These are phyloP conservation scores for Dolichoris vasculosae DNA, from an alignment of 1,140 invertebrate genomes.

Conservation along the genomic window DNA sequence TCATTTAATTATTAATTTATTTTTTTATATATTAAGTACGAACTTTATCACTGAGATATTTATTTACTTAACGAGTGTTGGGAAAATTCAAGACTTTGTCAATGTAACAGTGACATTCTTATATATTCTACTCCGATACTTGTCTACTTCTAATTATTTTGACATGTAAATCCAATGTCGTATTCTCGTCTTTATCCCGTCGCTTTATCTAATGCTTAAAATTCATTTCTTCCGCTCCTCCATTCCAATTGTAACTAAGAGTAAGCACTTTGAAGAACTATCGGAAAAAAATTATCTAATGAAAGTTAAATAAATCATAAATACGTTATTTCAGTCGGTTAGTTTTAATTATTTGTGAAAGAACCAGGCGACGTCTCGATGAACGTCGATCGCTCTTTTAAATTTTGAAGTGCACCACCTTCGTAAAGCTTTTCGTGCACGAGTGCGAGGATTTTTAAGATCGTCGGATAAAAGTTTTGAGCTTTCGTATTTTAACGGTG, in stretches of 20 bases:
- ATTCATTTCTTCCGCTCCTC: not conserved
- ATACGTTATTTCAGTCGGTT: constrained; percentile 36
- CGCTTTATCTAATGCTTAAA: not conserved
- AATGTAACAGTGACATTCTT: no score
- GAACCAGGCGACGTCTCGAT: not conserved
- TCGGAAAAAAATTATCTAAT: not conserved
- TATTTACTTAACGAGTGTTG: no score
- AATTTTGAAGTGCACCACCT: constrained; percentile 18
- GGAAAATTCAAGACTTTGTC: no score
- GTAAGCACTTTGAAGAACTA: not conserved
- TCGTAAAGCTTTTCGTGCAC: constrained; percentile 18
- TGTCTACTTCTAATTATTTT: not conserved
- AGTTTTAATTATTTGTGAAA: constrained; percentile 43
- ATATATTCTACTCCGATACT: no score
- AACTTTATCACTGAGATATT: no score
- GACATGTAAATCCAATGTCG: not conserved
- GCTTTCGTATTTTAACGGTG: constrained; percentile 35
- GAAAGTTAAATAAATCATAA: constrained; percentile 9
- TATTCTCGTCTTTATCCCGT: not conserved
- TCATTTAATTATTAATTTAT: not conserved
- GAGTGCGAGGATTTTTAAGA: not conserved
- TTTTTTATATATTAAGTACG: no score
- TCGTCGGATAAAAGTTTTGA: constrained; percentile 41
- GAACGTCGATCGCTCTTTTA: not conserved
- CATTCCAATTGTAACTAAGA: not conserved